Conservation (phyloP, 37 sponge, comb jelly and placozoan genomes). For the Beroe ovata region DNA sequence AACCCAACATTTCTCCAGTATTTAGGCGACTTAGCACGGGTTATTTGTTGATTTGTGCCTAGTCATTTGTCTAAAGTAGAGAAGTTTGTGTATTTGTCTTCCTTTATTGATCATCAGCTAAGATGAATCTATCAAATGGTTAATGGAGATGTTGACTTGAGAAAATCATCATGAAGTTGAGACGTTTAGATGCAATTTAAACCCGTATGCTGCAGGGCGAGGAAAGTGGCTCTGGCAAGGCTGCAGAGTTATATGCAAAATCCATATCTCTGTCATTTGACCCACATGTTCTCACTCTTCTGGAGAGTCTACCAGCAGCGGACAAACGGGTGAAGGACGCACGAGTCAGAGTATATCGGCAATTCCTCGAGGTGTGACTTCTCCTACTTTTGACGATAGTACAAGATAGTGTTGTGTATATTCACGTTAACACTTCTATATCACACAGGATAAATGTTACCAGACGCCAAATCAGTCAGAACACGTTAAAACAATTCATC, state of each 20-base stretch:
- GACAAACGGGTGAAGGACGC: not conserved
- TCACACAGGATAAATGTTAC: too few species aligned
- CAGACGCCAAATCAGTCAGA: too few species aligned
- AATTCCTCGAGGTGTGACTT: not conserved
- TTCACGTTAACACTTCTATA: too few species aligned
- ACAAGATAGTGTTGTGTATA: too few species aligned
- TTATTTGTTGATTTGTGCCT: too few species aligned
- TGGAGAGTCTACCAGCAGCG: not conserved
- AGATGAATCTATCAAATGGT: too few species aligned
- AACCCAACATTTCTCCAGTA: not conserved
- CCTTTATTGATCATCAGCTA: too few species aligned
- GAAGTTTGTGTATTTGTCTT: too few species aligned
- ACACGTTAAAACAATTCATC: too few species aligned
- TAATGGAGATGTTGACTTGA: not conserved
- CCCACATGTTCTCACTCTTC: not conserved
- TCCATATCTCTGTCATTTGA: not conserved
- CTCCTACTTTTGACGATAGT: too few species aligned
- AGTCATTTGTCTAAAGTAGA: too few species aligned
- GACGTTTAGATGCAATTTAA: not conserved
- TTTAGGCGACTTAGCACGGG: conserved; percentile 4
- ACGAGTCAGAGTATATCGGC: not conserved
- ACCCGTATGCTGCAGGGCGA: not conserved
- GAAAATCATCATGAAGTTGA: too few species aligned
- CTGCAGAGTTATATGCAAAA: not conserved
- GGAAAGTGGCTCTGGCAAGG: not conserved